These are phyloP conservation scores for Drosophila cardini DNA, from an alignment of 1,140 invertebrate genomes.

Conservation along the genomic window DNA sequence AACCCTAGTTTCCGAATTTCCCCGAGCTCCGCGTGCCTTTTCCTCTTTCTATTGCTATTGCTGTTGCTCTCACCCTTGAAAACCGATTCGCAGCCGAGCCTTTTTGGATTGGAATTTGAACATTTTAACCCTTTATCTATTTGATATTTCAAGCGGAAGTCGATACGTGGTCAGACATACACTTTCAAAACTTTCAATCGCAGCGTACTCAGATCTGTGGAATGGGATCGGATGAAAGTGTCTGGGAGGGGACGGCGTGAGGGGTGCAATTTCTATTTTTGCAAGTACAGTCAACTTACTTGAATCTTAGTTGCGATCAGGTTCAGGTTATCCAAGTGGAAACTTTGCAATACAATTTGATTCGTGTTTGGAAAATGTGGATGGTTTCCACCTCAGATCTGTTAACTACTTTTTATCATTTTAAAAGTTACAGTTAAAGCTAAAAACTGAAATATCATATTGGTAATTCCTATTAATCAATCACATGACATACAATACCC, in stretches of 20 bases:
- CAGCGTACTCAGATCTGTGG: background rate
- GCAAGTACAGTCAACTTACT: too few species aligned
- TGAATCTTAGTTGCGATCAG: too few species aligned
- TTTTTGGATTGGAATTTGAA: slow-evolving; percentile 35
- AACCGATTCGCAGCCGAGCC: slow-evolving; percentile 8
- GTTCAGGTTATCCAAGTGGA: too few species aligned
- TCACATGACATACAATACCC: too few species aligned
- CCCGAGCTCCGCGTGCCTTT: slow-evolving; percentile 9
- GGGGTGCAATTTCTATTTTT: too few species aligned
- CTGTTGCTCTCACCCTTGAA: slow-evolving; percentile 23
- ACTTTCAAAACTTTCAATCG: slow-evolving; percentile 9
- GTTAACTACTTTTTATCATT: too few species aligned
- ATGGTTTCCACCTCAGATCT: too few species aligned
- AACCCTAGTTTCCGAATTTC: slow-evolving; percentile 29
- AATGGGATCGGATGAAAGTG: background rate
- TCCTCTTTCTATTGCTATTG: slow-evolving; percentile 2
- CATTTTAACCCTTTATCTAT: slow-evolving; percentile 55
- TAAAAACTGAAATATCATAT: too few species aligned
- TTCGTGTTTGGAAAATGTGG: too few species aligned
- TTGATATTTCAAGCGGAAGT: slow-evolving; percentile 52
- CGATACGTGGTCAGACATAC: slow-evolving; percentile 24
- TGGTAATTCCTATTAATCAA: too few species aligned
- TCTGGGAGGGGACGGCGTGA: background rate
- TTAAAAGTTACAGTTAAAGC: too few species aligned
- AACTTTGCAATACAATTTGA: too few species aligned